Conservation (phyloP, 2,113 vertebrate genomes). For the Sorex fumeus region DNA sequence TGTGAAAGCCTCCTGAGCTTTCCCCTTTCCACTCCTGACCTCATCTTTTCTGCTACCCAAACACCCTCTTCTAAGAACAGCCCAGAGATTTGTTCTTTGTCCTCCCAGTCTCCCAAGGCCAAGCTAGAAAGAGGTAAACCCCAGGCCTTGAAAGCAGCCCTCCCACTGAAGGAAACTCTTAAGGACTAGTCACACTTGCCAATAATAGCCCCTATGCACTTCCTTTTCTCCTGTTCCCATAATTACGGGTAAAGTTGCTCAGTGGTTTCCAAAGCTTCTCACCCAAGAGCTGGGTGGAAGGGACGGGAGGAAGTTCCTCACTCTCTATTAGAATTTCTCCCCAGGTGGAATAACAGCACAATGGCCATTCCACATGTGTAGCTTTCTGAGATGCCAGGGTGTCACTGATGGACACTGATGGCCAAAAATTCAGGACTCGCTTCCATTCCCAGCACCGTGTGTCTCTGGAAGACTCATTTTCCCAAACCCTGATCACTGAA, state of each 20-base stretch:
- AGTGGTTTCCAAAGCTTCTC: not conserved
- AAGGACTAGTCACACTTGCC: constrained; percentile 34
- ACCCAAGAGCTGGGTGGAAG: not conserved
- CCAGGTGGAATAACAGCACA: constrained; percentile 83
- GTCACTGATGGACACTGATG: constrained; percentile 86
- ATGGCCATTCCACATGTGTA: constrained; percentile 80
- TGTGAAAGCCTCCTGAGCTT: not conserved
- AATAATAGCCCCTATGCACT: not conserved
- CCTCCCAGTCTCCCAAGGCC: not conserved
- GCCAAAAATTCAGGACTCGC: constrained; percentile 79
- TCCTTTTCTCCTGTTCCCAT: not conserved
- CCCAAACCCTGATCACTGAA: constrained; percentile 79
- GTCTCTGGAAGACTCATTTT: constrained; percentile 77
- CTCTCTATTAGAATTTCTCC: constrained; percentile 72
- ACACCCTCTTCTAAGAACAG: not conserved
- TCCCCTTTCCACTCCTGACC: not conserved
- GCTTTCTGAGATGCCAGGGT: constrained; percentile 83
- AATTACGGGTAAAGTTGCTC: not conserved
- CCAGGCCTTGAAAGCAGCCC: not conserved
- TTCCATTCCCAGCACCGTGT: constrained; percentile 78
- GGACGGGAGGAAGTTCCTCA: not conserved
- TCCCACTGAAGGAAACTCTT: constrained; percentile 9
- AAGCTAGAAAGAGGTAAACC: not conserved
- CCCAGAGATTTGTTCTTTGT: not conserved
- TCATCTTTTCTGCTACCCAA: not conserved